These are phyloP conservation scores for Montipora foliosa DNA, from an alignment of 64 coral and sea anemone genomes.

Conservation along the genomic window DNA sequence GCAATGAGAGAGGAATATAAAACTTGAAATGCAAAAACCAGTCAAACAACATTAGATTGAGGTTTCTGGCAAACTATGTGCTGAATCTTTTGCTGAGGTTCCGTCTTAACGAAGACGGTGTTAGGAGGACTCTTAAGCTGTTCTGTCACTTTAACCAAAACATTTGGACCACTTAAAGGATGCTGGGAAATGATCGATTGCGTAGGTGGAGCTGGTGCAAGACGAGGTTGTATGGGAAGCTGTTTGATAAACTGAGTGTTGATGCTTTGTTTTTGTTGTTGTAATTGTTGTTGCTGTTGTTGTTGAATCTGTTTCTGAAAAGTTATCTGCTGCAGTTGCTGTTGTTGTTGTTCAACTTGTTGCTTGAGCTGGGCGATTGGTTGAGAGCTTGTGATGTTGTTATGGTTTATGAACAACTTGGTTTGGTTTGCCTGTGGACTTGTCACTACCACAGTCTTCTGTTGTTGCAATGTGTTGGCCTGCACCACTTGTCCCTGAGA, in stretches of 20 bases:
- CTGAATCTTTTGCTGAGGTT: conserved; percentile 81
- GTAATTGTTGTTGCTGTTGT: conserved; percentile 82
- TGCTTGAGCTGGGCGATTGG: conserved; percentile 92
- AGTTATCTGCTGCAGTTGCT: conserved; percentile 90
- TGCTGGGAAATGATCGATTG: conserved; percentile 85
- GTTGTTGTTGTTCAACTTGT: conserved; percentile 89
- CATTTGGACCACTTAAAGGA: conserved; percentile 71
- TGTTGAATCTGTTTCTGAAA: conserved; percentile 88
- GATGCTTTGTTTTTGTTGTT: conserved; percentile 82
- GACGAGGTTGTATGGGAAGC: conserved; percentile 88
- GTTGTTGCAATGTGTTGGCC: conserved; percentile 34
- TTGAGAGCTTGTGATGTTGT: conserved; percentile 73
- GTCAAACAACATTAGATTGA: conserved; percentile 95
- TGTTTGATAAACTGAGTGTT: conserved; percentile 87
- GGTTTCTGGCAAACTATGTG: conserved; percentile 81
- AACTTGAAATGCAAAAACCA: background rate
- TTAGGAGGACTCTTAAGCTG: conserved; percentile 92
- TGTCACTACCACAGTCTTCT: conserved; percentile 79
- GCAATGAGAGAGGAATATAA: background rate
- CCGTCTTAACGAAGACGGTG: conserved; percentile 87
- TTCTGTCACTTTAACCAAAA: conserved; percentile 83
- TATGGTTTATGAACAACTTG: conserved; percentile 87
- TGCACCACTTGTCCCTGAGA: conserved; percentile 27
- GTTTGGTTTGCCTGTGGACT: conserved; percentile 87
- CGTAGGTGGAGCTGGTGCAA: conserved; percentile 83